These are phyloP conservation scores for Xyrauchen texanus DNA, from an alignment of 2,113 vertebrate species.

Conservation along the genomic window DNA sequence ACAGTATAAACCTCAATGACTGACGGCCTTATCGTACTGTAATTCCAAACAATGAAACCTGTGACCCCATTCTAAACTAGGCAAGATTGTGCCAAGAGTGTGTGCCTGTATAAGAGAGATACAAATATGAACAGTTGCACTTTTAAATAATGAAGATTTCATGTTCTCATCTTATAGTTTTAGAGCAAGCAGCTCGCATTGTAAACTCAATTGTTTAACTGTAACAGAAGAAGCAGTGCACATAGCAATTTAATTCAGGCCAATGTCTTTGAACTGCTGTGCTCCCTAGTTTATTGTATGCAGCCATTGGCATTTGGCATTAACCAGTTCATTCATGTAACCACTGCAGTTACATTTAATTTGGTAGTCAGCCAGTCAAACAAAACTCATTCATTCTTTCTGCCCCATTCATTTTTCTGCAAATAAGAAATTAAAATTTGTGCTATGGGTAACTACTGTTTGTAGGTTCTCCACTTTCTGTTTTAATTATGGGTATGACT, in stretches of 20 bases:
- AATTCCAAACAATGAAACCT: slow-evolving; percentile 23
- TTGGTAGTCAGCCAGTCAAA: slow-evolving; percentile 19
- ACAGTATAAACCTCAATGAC: neutral
- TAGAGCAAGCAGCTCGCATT: neutral
- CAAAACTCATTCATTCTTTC: slow-evolving; percentile 11
- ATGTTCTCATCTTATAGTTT: slow-evolving; percentile 10
- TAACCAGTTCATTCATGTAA: slow-evolving; percentile 34
- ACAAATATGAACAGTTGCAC: slow-evolving; percentile 2
- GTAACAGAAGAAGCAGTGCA: slow-evolving; percentile 18
- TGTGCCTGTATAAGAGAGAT: slow-evolving; percentile 1
- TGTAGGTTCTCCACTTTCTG: neutral
- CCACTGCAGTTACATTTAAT: slow-evolving; percentile 8
- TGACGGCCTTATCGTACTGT: neutral
- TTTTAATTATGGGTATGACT: slow-evolving; percentile 1
- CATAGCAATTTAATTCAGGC: slow-evolving; percentile 4
- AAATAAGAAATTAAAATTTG: neutral
- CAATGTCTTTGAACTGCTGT: slow-evolving; percentile 15
- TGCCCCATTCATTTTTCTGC: neutral
- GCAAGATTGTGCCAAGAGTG: neutral
- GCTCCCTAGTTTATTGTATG: neutral
- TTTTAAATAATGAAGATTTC: slow-evolving; percentile 18
- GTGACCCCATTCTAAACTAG: neutral
- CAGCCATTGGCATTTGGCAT: slow-evolving; percentile 34
- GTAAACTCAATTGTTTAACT: neutral
- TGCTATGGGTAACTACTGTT: neutral